Conservation (phyloP, 1,140 invertebrate species). For the Megathymus violae region DNA sequence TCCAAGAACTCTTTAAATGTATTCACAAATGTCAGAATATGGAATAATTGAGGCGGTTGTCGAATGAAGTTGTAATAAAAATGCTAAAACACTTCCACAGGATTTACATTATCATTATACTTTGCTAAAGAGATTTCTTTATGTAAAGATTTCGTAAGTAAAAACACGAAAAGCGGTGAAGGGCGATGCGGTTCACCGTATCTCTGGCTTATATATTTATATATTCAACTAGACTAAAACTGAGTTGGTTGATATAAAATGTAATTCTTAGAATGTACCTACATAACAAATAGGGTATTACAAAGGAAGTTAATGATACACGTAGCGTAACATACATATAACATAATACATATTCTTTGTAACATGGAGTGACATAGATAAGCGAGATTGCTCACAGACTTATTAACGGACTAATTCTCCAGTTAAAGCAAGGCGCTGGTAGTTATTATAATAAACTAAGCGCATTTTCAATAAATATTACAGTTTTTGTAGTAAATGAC, state of each 20-base stretch:
- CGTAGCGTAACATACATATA: not conserved
- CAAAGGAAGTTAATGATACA: not conserved
- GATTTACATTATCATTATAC: conserved; percentile 20
- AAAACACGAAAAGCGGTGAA: conserved; percentile 28
- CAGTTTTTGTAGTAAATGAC: no score
- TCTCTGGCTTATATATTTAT: conserved; percentile 10
- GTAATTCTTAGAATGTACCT: conserved; percentile 3
- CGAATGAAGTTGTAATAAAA: conserved; percentile 36
- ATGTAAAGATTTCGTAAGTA: conserved; percentile 31
- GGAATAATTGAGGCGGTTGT: conserved; percentile 40
- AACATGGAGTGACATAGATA: no score
- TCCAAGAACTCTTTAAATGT: conserved; percentile 54
- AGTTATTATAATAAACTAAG: no score
- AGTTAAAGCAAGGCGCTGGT: no score
- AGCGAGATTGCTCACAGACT: no score
- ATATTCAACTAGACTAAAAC: conserved; percentile 11
- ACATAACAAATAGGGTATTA: not conserved
- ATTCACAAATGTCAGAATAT: conserved; percentile 39
- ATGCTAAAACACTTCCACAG: conserved; percentile 38
- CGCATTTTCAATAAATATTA: no score
- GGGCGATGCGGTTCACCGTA: conserved; percentile 30
- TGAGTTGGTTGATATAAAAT: conserved; percentile 11
- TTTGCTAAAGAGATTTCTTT: conserved; percentile 34
- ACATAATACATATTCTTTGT: not conserved
- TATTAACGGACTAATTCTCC: no score